Percentiles rank a stretch among this genome's conserved stretches.
These are phyloP conservation scores for Acipenser ruthenus DNA, from an alignment of 2,797 vertebrate genomes.

Conservation along the genomic window DNA sequence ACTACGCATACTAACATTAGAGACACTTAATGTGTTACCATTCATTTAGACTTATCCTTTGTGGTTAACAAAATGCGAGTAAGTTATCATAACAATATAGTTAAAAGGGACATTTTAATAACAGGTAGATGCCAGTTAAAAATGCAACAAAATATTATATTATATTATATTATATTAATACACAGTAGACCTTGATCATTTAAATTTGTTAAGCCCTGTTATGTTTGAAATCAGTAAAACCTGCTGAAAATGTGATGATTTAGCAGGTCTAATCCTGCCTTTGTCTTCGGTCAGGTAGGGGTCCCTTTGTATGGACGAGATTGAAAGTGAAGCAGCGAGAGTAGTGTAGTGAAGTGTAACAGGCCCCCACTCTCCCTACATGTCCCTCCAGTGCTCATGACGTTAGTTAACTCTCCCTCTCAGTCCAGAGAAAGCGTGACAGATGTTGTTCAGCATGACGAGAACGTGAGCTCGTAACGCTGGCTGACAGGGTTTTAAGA, in stretches of 20 bases:
- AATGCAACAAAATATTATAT: too few relatives aligned
- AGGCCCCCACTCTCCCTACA: not conserved
- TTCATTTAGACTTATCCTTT: too few relatives aligned
- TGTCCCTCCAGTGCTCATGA: not conserved
- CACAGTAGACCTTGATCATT: too few relatives aligned
- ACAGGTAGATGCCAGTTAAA: too few relatives aligned
- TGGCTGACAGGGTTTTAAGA: slow-evolving; percentile 11
- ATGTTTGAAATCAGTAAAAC: slow-evolving; percentile 3
- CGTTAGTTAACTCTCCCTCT: not conserved
- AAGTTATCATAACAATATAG: too few relatives aligned
- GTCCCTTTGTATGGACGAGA: slow-evolving; percentile 6
- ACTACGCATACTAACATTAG: too few relatives aligned
- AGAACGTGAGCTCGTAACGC: not conserved
- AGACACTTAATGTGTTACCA: too few relatives aligned
- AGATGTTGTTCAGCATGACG: slow-evolving; percentile 13
- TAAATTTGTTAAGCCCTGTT: not conserved
- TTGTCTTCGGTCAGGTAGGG: slow-evolving; percentile 12
- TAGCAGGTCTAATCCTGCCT: slow-evolving; percentile 8
- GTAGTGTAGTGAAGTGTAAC: slow-evolving; percentile 11
- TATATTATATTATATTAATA: too few relatives aligned
- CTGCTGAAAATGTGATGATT: slow-evolving; percentile 5
- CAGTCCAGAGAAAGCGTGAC: not conserved
- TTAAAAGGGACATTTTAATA: too few relatives aligned
- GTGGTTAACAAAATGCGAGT: too few relatives aligned
- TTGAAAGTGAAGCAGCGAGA: slow-evolving; percentile 10